Conservation (phyloP, 2,797 vertebrate genomes). For the Clarias platycephalus region DNA sequence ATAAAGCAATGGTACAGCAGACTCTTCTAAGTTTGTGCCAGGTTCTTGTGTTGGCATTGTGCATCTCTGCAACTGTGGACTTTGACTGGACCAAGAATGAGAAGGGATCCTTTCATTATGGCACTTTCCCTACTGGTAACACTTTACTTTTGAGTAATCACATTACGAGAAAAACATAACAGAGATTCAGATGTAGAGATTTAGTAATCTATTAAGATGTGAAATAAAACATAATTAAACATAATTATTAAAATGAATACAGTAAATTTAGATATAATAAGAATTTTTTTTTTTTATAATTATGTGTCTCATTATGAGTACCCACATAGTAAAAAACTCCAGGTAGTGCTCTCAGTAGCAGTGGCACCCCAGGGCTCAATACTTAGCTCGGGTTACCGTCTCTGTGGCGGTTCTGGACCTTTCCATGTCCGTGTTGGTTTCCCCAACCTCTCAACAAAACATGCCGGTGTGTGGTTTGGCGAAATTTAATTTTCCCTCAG, state of each 20-base stretch:
- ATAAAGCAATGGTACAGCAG: slow-evolving; percentile 61
- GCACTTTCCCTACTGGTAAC: slow-evolving; percentile 85
- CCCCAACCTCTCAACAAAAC: not conserved
- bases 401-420: not conserved
- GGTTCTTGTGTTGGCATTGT: slow-evolving; percentile 61
- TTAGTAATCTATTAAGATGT: not conserved
- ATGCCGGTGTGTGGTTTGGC: not conserved
- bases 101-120: slow-evolving; percentile 82
- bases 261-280: not conserved
- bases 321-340: not conserved
- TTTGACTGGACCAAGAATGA: slow-evolving; percentile 83
- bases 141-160: not conserved
- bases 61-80: slow-evolving; percentile 66
- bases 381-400: not conserved
- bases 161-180: not conserved
- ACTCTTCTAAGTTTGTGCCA: slow-evolving; percentile 57
- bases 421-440: not conserved
- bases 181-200: not conserved
- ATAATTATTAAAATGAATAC: not conserved
- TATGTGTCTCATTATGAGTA: not conserved
- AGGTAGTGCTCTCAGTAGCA: not conserved
- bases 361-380: not conserved
- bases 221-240: not conserved
- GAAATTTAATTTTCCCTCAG: no score
- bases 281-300: no score